These are phyloP conservation scores for Mionectes macconnelli DNA, from an alignment of 2,113 vertebrate species.

Conservation along the genomic window DNA sequence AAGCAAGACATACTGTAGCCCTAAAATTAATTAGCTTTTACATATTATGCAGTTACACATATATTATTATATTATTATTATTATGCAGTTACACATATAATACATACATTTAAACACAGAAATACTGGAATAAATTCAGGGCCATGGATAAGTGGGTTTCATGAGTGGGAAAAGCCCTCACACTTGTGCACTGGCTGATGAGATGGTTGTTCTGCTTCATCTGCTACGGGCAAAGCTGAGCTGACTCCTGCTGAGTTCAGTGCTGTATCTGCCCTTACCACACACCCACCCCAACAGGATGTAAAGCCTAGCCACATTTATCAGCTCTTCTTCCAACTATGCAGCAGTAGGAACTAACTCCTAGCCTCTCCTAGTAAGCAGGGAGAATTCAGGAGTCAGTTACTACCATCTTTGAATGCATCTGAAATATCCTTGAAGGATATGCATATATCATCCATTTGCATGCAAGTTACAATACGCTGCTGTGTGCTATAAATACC, in stretches of 20 bases:
- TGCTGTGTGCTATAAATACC: background rate
- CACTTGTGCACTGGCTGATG: background rate
- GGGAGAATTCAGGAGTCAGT: background rate
- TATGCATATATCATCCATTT: background rate
- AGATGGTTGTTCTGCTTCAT: background rate
- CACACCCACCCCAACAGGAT: background rate
- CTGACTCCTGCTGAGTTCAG: background rate
- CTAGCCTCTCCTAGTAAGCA: background rate
- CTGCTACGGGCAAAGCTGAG: background rate
- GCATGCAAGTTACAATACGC: background rate
- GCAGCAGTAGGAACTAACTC: background rate
- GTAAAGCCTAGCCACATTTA: background rate
- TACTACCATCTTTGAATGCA: background rate
- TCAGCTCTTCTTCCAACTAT: background rate
- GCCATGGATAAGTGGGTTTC: background rate
- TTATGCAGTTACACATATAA: background rate
- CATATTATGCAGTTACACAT: background rate
- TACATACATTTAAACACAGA: background rate
- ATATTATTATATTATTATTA: too few relatives aligned
- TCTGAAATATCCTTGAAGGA: background rate
- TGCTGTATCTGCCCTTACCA: background rate
- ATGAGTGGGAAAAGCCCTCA: accelerated
- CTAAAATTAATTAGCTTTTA: background rate
- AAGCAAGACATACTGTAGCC: background rate
- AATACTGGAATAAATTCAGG: background rate